Evolutionary conservation across 2,888 invertebrate genomes (phyloP), one percentile per base, ranked within the genome.

Genomic region (Tridacna gigas): DNA sequence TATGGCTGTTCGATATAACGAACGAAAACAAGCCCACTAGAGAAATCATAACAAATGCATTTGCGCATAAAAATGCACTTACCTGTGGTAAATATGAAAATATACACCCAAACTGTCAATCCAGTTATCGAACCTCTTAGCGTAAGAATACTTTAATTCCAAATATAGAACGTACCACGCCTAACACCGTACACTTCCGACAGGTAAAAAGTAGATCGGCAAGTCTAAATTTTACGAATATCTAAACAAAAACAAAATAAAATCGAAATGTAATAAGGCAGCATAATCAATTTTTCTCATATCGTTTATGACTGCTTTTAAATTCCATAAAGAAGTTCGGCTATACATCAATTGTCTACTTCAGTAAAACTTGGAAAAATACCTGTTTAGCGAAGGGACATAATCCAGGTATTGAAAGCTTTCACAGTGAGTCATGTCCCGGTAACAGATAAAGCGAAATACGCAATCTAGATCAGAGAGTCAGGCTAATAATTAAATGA

Each of bases 81-180:
- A 66, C 66, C 66, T 66, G 66, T 66, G 1, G 66, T 47, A 45
- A 47, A 45, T 18, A 18, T 47, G 47, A 69, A 25, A 63, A 37
- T 63, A 22, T n/a, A 13, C 22, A 25, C 25, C 18, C 20, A 22
- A 63, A n/a, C 26, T n/a, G 26, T 63, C 22, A 63, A 63, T 37
- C 51, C 67, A 77, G 69, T 56, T 77, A 69, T 56, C 67, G 69
- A 77, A 51, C 77, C 51, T 18, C n/a, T 51, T 69, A 60, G 56
- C 48, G 47, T 69, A 69, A 47, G 69, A 47, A 69, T 69, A 69
- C 37, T 9, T 63, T 69, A 22, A 25, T 47, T 61, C 78, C 69
- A 78, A 78, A 63, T 28, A 61, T 78, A 78, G 78, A 78, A 56
- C 71, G 37, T 47, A 73, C 71, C 78, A 78, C 78, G 71, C 71